These are phyloP conservation scores for Neuroscelio doddi DNA, from an alignment of 2,888 invertebrate genomes.

Conservation along the genomic window DNA sequence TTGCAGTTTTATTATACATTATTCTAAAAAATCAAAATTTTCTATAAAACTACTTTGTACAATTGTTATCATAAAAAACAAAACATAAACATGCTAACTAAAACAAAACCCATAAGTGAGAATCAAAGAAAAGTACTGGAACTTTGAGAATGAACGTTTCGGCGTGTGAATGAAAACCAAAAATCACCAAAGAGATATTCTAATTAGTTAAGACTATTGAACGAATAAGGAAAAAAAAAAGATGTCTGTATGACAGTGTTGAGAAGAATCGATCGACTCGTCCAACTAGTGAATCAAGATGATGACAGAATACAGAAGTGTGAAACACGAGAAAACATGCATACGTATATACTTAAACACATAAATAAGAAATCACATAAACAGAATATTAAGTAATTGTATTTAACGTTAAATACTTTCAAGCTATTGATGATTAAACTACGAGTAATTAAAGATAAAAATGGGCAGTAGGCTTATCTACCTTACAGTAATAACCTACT, in stretches of 20 bases:
- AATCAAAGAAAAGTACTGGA: background rate
- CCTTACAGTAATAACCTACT: conserved; percentile 67
- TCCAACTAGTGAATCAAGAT: conserved; percentile 46
- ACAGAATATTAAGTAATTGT: conserved; percentile 70
- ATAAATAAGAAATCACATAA: conserved; percentile 66
- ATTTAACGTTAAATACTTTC: conserved; percentile 71
- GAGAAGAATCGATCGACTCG: conserved; percentile 47
- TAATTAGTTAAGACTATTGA: conserved; percentile 33
- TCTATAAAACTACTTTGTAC: no score
- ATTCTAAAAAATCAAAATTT: no score
- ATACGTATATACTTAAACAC: conserved; percentile 68
- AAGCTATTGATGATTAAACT: conserved; percentile 70
- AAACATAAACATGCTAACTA: background rate
- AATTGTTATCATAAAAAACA: no score
- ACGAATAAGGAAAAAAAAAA: conserved; percentile 23
- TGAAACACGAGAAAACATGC: conserved; percentile 57
- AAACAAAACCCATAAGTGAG: background rate
- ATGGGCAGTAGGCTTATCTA: conserved; percentile 59
- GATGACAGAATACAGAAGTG: conserved; percentile 41
- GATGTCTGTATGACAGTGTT: conserved; percentile 38
- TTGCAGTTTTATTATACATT: no score
- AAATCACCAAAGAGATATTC: conserved; percentile 35
- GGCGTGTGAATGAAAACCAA: conserved; percentile 28
- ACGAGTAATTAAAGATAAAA: conserved; percentile 67
- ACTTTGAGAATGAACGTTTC: conserved; percentile 28